A percentile compares a stretch with the other conserved stretches of the same genome.
Conservation (phyloP, 2,113 vertebrate species). For the Fulmarus glacialis region DNA sequence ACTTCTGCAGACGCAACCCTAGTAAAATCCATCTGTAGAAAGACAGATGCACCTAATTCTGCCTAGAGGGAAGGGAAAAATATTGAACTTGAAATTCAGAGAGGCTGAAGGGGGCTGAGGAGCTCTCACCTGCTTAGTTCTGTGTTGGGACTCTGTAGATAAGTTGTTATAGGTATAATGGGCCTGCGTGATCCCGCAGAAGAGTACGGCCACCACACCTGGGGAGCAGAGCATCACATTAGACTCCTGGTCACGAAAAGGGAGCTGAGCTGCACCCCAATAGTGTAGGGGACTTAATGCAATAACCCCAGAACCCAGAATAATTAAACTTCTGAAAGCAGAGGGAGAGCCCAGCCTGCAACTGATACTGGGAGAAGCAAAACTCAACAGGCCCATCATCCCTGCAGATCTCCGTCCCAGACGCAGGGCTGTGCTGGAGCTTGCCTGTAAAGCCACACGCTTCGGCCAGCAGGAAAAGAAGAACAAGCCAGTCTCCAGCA, state of each 20-base stretch:
- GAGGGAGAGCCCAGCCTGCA: neutral
- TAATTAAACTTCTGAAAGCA: neutral
- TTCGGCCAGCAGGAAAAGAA: constrained; percentile 97
- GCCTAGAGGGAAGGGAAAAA: neutral
- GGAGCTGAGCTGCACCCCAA: neutral
- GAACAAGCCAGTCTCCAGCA: constrained; percentile 95
- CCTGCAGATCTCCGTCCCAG: neutral
- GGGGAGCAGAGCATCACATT: neutral
- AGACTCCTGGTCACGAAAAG: neutral
- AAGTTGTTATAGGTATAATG: constrained; percentile 99
- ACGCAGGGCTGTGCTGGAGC: neutral
- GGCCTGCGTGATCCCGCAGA: constrained; percentile 97
- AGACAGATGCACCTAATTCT: neutral
- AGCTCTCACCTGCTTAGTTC: constrained; percentile 93
- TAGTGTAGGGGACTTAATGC: neutral
- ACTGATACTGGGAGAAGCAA: neutral
- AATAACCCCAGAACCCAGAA: neutral
- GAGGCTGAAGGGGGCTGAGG: neutral
- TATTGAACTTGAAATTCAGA: neutral
- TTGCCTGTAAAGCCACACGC: constrained; percentile 96
- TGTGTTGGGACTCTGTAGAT: constrained; percentile 92
- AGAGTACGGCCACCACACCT: constrained; percentile 97
- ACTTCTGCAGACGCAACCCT: neutral
- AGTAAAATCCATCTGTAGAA: neutral
- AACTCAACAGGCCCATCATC: neutral